A percentile compares a stretch with the other conserved stretches of the same genome.
These are phyloP conservation scores for Danio albolineatus DNA, from an alignment of 2,797 vertebrate species.

Conservation along the genomic window DNA sequence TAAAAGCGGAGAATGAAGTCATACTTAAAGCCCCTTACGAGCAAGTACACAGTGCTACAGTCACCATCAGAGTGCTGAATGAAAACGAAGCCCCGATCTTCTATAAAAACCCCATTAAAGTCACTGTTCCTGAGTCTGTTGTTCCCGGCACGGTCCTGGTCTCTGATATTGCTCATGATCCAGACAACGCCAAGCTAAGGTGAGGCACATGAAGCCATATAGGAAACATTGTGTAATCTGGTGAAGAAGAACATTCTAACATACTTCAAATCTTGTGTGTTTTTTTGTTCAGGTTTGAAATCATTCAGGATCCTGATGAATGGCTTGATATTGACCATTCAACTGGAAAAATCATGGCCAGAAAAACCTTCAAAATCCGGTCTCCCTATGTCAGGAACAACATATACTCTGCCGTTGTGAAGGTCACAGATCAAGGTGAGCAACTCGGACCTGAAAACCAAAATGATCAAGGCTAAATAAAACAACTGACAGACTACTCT, in stretches of 20 bases:
- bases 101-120: slow-evolving; percentile 81
- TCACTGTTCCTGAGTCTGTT: slow-evolving; percentile 84
- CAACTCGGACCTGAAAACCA: neutral
- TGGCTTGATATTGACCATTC: slow-evolving; percentile 86
- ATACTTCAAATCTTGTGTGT: neutral
- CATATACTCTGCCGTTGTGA: slow-evolving; percentile 84
- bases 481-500: neutral
- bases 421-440: slow-evolving; percentile 87
- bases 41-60: slow-evolving; percentile 76
- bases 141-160: slow-evolving; percentile 81
- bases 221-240: too few relatives aligned
- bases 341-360: slow-evolving; percentile 82
- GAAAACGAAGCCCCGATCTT: slow-evolving; percentile 90
- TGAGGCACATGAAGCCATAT: slow-evolving; percentile 59
- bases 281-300: slow-evolving; percentile 81
- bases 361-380: slow-evolving; percentile 80
- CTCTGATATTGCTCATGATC: slow-evolving; percentile 85
- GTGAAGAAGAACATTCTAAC: neutral
- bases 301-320: slow-evolving; percentile 85
- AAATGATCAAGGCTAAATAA: neutral
- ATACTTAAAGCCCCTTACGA: slow-evolving; percentile 73
- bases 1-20: slow-evolving; percentile 84
- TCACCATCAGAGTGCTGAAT: slow-evolving; percentile 83
- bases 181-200: slow-evolving; percentile 87
- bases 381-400: slow-evolving; percentile 83